A percentile compares a stretch with the other conserved stretches of the same genome.
Conservation (phyloP, 2,113 vertebrate species). For the Rhinichthys klamathensis region DNA sequence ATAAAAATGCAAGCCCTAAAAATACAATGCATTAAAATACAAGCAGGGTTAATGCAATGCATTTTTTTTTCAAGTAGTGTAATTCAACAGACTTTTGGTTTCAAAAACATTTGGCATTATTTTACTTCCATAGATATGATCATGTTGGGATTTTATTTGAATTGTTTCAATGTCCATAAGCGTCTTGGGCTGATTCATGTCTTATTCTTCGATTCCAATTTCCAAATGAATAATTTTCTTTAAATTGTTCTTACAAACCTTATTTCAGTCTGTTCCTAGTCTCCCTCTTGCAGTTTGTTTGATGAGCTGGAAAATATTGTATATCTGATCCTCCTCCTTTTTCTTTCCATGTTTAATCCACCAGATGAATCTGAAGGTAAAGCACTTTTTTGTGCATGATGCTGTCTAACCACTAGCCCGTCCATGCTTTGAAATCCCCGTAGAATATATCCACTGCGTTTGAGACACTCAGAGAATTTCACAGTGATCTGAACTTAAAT, state of each 20-base stretch:
- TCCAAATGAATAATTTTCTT: background rate
- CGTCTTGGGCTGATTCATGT: background rate
- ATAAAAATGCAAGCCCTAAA: too few relatives aligned
- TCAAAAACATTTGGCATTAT: too few relatives aligned
- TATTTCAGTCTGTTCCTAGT: background rate
- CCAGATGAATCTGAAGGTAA: slow-evolving; percentile 99
- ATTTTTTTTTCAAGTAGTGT: too few relatives aligned
- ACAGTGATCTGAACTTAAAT: background rate
- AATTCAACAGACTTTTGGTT: too few relatives aligned
- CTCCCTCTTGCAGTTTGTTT: slow-evolving; percentile 31
- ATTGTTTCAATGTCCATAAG: background rate
- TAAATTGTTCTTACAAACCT: background rate
- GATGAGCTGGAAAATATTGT: slow-evolving; percentile 65
- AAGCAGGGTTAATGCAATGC: too few relatives aligned
- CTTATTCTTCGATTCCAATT: background rate
- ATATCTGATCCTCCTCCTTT: slow-evolving; percentile 76
- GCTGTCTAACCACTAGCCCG: slow-evolving; percentile 34
- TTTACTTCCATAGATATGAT: too few relatives aligned
- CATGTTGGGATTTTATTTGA: background rate
- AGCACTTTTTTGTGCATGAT: slow-evolving; percentile 75
- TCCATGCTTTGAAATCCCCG: background rate
- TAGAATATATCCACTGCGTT: background rate
- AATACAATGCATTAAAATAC: too few relatives aligned
- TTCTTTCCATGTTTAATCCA: slow-evolving; percentile 81
- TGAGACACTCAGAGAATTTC: background rate